Evolutionary conservation across 2,888 invertebrate genomes (phyloP).

Genomic region (Norana najaformis): DNA sequence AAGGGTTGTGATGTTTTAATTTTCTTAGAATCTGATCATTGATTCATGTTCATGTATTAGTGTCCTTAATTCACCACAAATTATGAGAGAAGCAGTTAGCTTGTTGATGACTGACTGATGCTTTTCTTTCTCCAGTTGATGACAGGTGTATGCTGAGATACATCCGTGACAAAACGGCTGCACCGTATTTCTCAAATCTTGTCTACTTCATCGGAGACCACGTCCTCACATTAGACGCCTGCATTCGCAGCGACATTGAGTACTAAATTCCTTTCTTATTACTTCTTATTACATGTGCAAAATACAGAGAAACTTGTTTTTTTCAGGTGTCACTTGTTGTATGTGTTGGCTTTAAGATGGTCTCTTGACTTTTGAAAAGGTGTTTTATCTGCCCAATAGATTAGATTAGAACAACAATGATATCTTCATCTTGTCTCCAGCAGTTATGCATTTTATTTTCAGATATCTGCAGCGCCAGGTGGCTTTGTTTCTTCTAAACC

Average conservation of each 20-base stretch:
- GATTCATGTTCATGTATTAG: neutral
- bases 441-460: too few species aligned
- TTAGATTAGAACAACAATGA: neutral
- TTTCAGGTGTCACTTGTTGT: neutral
- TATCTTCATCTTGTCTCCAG: neutral
- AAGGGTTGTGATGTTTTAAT: neutral
- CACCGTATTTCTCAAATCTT: slow-evolving; percentile 96
- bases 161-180: slow-evolving; percentile 92
- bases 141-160: slow-evolving; percentile 91
- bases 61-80: too few species aligned
- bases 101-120: neutral
- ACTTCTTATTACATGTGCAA: neutral
- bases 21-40: neutral
- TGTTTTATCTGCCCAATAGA: neutral
- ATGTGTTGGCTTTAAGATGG: neutral
- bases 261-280: slow-evolving; percentile 67
- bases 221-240: slow-evolving; percentile 89
- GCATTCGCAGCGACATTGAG: slow-evolving; percentile 93
- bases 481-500: too few species aligned
- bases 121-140: slow-evolving; percentile 70
- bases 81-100: neutral
- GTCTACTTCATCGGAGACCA: slow-evolving; percentile 99
- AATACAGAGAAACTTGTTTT: neutral
- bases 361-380: neutral
- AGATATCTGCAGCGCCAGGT: neutral